Percentiles rank a stretch among this genome's conserved stretches.
phyloP scores from a whole-genome alignment of 2,888 invertebrate species.

The Euspilapteryx auroguttella region DNA sequence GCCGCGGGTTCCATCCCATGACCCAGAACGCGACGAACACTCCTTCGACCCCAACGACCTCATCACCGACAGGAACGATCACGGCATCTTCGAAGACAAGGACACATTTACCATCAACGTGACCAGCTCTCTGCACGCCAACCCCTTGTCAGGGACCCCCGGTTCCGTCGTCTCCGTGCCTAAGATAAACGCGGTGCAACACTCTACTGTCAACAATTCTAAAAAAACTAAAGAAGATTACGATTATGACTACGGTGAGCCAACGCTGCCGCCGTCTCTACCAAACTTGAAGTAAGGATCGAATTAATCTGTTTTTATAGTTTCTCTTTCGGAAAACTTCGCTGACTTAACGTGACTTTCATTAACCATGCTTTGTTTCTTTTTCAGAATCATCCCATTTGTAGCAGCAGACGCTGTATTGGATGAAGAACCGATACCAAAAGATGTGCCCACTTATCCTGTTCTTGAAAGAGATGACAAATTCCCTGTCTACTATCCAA shows the following conservation, averaged over 20 bases:
- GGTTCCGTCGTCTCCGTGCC: constrained; percentile 15
- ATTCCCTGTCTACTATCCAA: constrained; percentile 41
- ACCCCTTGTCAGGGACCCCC: constrained; percentile 24
- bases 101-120: constrained; percentile 61
- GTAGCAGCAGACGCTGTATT: constrained; percentile 83
- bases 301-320: too few species aligned
- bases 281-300: constrained; percentile 75
- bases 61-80: constrained; percentile 31
- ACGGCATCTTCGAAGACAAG: constrained; percentile 41
- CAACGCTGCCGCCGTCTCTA: constrained; percentile 78
- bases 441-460: constrained; percentile 29
- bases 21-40: constrained; percentile 23
- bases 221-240: constrained; percentile 62
- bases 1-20: constrained; percentile 25
- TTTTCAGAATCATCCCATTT: constrained; percentile 81
- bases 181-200: constrained; percentile 24
- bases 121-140: constrained; percentile 50
- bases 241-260: constrained; percentile 71
- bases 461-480: constrained; percentile 35
- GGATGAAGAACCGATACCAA: constrained; percentile 45
- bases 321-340: not conserved
- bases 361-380: constrained; percentile 7
- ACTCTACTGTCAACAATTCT: constrained; percentile 36
- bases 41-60: constrained; percentile 37
- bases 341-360: constrained; percentile 2